phyloP scores from a whole-genome alignment of 2,888 invertebrate species.

The Papilio demoleus region DNA sequence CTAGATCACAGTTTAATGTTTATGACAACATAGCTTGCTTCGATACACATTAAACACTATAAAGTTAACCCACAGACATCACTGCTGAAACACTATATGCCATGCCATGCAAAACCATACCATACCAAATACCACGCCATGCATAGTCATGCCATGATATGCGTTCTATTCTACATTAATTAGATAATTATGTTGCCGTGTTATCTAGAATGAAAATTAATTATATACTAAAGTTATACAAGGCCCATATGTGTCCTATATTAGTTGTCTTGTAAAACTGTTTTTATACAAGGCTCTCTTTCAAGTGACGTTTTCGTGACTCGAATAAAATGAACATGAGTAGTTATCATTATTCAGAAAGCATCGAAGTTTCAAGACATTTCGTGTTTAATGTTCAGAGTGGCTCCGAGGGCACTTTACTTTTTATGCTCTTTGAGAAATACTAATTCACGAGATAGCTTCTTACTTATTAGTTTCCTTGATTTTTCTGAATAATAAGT shows the following conservation, averaged over 20 bases:
- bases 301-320: slow-evolving; percentile 34
- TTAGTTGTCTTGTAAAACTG: slow-evolving; percentile 5
- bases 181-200: background rate
- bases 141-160: background rate
- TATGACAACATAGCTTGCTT: background rate
- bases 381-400: slow-evolving; percentile 20
- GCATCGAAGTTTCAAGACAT: slow-evolving; percentile 30
- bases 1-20: slow-evolving; percentile 4
- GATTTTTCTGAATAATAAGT: too few relatives aligned
- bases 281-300: slow-evolving; percentile 19
- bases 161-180: background rate
- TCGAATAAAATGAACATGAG: slow-evolving; percentile 29
- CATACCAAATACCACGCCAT: too few relatives aligned
- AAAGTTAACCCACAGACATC: too few relatives aligned
- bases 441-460: slow-evolving; percentile 5
- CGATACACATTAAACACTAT: background rate
- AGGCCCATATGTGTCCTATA: slow-evolving; percentile 3
- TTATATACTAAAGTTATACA: background rate
- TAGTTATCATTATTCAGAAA: slow-evolving; percentile 29
- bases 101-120: too few relatives aligned
- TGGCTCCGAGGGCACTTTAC: slow-evolving; percentile 6
- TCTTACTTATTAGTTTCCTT: slow-evolving; percentile 8
- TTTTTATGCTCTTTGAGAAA: slow-evolving; percentile 9
- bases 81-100: background rate
- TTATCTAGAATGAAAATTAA: background rate